Evolutionary conservation across 2,797 vertebrate species (phyloP).

Genomic region (Urophycis tenuis): DNA sequence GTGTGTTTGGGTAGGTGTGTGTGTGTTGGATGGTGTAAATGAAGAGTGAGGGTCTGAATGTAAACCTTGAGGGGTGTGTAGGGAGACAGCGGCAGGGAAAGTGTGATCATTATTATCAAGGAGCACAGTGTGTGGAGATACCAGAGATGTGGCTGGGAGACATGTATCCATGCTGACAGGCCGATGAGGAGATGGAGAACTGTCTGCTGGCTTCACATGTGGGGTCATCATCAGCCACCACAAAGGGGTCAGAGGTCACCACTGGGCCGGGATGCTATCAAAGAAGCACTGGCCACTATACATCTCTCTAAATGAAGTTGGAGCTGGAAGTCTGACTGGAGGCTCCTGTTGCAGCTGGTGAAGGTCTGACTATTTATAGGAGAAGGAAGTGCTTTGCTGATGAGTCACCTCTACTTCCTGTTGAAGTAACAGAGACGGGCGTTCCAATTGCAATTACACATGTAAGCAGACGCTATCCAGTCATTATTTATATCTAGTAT

Average conservation of each 20-base stretch:
- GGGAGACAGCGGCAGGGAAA: slow-evolving; percentile 8
- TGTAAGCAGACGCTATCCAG: slow-evolving; percentile 10
- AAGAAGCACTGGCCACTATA: neutral
- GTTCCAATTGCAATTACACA: slow-evolving; percentile 36
- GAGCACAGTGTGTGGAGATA: neutral
- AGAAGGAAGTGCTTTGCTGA: slow-evolving; percentile 50
- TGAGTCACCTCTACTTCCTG: slow-evolving; percentile 59
- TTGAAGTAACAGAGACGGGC: slow-evolving; percentile 35
- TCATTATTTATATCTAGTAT: neutral
- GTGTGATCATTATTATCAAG: slow-evolving; percentile 13
- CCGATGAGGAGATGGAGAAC: slow-evolving; percentile 8
- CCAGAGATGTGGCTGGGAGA: neutral
- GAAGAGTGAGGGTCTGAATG: neutral
- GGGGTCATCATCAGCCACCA: slow-evolving; percentile 3
- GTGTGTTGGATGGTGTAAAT: no score
- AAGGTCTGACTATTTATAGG: slow-evolving; percentile 56
- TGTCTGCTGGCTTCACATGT: slow-evolving; percentile 3
- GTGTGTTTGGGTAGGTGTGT: no score
- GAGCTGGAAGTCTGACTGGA: slow-evolving; percentile 29
- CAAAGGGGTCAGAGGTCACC: neutral
- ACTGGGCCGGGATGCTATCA: neutral
- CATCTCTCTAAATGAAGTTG: neutral
- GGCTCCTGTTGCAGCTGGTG: slow-evolving; percentile 39
- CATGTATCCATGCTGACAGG: neutral
- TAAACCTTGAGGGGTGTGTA: slow-evolving; percentile 19